Conservation (phyloP, 53 echinoderm and acorn worm genomes). For the Apostichopus leukothele region DNA sequence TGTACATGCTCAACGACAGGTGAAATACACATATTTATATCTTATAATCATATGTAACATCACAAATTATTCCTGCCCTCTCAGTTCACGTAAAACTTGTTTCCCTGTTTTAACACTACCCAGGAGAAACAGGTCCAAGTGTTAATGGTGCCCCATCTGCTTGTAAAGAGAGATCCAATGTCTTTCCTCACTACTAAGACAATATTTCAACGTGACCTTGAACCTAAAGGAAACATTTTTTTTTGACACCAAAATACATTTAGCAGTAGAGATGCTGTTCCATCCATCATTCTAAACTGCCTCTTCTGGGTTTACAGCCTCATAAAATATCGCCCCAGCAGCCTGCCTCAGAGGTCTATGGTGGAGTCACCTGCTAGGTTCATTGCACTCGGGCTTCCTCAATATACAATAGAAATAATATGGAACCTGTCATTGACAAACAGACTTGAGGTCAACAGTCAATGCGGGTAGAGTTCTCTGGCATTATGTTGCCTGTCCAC, state of each 20-base stretch:
- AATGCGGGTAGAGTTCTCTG: neutral
- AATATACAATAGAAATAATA: too few species aligned
- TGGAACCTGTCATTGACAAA: neutral
- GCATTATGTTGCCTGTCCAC: neutral
- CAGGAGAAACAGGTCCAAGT: constrained; percentile 4
- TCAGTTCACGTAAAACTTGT: neutral
- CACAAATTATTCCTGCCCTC: too few species aligned
- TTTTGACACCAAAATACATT: constrained; percentile 21
- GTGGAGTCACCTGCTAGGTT: constrained; percentile 8
- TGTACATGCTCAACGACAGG: too few species aligned
- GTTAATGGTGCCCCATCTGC: constrained; percentile 34
- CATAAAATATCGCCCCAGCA: constrained; percentile 3
- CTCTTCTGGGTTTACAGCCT: constrained; percentile 32
- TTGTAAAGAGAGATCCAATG: constrained; percentile 1
- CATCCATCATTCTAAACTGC: constrained; percentile 27
- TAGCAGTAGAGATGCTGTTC: neutral
- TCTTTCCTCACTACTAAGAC: neutral
- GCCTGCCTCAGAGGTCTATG: constrained; percentile 3
- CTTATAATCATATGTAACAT: too few species aligned
- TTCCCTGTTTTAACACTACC: constrained; percentile 4
- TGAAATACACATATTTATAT: too few species aligned
- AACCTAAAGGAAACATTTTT: constrained; percentile 8
- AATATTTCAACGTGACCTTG: constrained; percentile 24
- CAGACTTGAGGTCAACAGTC: neutral
- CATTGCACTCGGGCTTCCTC: neutral